phyloP scores from a whole-genome alignment of 2,888 invertebrate species.

The Urechis unicinctus region DNA sequence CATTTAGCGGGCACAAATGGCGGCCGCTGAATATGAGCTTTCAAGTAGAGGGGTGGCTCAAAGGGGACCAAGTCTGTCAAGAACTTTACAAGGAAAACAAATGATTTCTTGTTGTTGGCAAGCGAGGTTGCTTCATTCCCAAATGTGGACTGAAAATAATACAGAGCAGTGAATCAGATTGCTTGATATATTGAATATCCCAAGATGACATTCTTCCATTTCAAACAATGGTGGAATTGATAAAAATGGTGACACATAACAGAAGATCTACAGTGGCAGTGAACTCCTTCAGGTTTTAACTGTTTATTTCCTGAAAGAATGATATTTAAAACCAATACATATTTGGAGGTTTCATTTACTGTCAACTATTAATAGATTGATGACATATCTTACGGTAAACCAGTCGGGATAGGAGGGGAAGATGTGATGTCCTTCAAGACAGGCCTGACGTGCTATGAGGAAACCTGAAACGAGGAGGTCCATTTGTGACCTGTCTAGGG shows the following conservation, averaged over 20 bases:
- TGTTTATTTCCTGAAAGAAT: no score
- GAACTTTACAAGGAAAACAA: neutral
- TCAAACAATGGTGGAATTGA: no score
- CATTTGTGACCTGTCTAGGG: neutral
- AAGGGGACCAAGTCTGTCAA: neutral
- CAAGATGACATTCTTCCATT: no score
- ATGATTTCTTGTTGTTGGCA: neutral
- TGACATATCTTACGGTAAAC: no score
- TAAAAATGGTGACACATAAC: no score
- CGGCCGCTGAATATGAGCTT: neutral
- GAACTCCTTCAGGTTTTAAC: no score
- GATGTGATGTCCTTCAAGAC: neutral
- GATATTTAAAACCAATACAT: no score
- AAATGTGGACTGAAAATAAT: neutral
- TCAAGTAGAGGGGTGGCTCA: neutral
- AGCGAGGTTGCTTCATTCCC: neutral
- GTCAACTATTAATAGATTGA: no score
- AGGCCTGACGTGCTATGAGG: neutral
- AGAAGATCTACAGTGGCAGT: no score
- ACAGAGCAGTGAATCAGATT: no score
- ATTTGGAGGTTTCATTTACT: no score
- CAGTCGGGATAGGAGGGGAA: neutral
- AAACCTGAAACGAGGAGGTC: neutral
- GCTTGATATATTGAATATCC: no score
- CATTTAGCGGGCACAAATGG: neutral